Conservation (phyloP, 2,113 vertebrate genomes). For the Octodon degus region DNA sequence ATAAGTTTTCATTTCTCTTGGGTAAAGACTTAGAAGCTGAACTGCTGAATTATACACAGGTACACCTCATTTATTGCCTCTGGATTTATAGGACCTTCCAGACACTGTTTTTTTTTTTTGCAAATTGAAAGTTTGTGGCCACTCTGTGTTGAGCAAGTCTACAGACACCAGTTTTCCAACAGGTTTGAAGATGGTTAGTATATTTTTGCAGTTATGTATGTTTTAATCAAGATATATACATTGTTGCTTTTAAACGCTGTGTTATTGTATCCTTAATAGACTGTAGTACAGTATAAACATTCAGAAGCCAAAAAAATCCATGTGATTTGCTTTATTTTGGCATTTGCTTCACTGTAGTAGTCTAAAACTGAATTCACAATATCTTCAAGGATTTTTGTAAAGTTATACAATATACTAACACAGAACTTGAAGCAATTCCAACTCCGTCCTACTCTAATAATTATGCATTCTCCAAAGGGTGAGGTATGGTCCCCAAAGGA, state of each 20-base stretch:
- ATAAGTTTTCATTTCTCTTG: not conserved
- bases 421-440: not conserved
- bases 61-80: not conserved
- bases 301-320: not conserved
- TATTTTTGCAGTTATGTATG: not conserved
- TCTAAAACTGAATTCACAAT: not conserved
- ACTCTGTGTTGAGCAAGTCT: not conserved
- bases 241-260: not conserved
- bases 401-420: not conserved
- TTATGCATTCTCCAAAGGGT: not conserved
- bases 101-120: not conserved
- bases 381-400: conserved; percentile 42
- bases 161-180: not conserved
- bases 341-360: not conserved
- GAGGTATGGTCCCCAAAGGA: not conserved
- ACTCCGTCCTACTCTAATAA: not conserved
- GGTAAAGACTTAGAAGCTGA: not conserved
- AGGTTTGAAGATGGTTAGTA: not conserved
- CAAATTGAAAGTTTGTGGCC: not conserved
- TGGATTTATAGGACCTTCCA: not conserved
- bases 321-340: not conserved
- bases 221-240: not conserved
- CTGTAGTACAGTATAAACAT: not conserved
- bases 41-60: not conserved
- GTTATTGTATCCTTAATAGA: not conserved